These are phyloP conservation scores for Malacoraja senta DNA, from an alignment of 2,797 vertebrate species.

Conservation along the genomic window DNA sequence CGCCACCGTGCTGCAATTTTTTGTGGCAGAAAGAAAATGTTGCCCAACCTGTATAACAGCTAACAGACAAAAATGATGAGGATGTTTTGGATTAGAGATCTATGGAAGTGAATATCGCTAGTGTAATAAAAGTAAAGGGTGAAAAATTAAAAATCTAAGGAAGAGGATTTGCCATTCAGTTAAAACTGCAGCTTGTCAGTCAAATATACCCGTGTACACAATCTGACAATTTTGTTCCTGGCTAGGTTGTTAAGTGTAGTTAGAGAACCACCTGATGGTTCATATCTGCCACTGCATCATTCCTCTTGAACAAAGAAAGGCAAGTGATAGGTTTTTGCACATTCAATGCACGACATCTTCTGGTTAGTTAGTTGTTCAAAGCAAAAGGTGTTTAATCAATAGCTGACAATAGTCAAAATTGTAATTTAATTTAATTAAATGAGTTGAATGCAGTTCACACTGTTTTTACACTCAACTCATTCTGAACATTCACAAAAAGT, in stretches of 20 bases:
- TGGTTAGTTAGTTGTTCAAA: background rate
- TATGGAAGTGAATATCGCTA: background rate
- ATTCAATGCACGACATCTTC: background rate
- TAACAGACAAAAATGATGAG: background rate
- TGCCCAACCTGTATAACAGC: background rate
- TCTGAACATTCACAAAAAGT: background rate
- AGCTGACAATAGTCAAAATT: background rate
- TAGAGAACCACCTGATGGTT: slow-evolving; percentile 2
- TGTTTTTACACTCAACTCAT: background rate
- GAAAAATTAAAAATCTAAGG: background rate
- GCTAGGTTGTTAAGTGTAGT: background rate
- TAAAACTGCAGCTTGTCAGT: background rate
- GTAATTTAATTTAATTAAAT: background rate
- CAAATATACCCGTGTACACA: background rate
- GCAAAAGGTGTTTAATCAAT: background rate
- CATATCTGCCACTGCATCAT: background rate
- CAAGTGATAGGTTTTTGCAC: background rate
- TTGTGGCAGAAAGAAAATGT: background rate
- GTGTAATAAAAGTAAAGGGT: background rate
- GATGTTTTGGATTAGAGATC: background rate
- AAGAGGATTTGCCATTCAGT: background rate
- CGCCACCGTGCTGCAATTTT: too few species aligned
- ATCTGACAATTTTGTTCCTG: background rate
- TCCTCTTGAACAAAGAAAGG: background rate
- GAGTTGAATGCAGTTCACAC: background rate